phyloP scores from a whole-genome alignment of 2,888 invertebrate species.

The Danaus chrysippus region DNA sequence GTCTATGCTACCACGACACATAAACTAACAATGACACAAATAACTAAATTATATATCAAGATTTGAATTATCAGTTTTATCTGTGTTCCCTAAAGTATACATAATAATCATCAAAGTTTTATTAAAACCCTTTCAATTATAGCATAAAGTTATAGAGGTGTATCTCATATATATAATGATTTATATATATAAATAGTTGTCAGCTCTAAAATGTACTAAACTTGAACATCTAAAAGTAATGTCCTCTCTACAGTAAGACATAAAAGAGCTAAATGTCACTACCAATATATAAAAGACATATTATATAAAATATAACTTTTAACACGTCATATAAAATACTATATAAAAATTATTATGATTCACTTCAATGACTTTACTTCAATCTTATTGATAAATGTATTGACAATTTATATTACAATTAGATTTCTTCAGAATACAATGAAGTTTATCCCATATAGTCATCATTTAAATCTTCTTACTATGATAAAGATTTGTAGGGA shows the following conservation, averaged over 20 bases:
- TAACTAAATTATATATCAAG: too few relatives aligned
- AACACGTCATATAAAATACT: too few relatives aligned
- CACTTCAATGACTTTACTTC: conserved; percentile 1
- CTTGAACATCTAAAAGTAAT: not conserved
- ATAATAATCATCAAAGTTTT: too few relatives aligned
- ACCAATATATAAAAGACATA: not conserved
- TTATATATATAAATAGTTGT: not conserved
- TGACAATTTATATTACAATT: conserved; percentile 54
- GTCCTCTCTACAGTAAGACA: not conserved
- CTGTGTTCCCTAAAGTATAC: too few relatives aligned
- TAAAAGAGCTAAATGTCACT: not conserved
- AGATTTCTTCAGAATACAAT: conserved; percentile 37
- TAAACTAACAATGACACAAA: too few relatives aligned
- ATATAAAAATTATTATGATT: too few relatives aligned
- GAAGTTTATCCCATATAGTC: not conserved
- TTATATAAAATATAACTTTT: not conserved
- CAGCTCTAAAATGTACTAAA: not conserved
- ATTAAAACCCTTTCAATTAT: too few relatives aligned
- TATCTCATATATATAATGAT: not conserved
- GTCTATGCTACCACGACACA: too few relatives aligned
- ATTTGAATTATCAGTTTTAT: too few relatives aligned
- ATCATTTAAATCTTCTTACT: not conserved
- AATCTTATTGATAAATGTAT: conserved; percentile 63
- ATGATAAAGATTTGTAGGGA: not conserved
- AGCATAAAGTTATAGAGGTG: too few relatives aligned